Base-by-base conservation (phyloP, 2,888 invertebrate species). In the Dynastes tityus region DNA sequence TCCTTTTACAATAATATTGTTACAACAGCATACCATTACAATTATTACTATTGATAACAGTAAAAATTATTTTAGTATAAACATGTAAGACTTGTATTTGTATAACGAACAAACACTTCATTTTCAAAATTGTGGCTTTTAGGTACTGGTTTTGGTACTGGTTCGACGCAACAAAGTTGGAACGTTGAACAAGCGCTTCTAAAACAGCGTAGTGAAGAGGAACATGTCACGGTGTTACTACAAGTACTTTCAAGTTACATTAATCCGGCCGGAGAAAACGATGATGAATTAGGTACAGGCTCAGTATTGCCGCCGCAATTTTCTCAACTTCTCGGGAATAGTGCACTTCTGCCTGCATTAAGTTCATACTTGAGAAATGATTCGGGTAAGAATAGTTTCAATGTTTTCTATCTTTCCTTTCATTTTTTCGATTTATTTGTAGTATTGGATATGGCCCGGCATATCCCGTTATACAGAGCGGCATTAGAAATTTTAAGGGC, bases 381-480 rank as follows among this genome's bases (percentile, higher is more conserved):
- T 89, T 98, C 98, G 16, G 93, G 94, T 94, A 85, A 83, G 51
- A 13, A 51, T 70, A 22, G 1, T 51, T n/a, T 68, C 2, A 51
- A 51, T 40, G 9, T 45, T 13, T 8, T 49, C 9, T 0, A 29
- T 13, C 11, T 11, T 11, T 71, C 16, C 2, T 71, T 1, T 70
- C 16, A 71, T 11, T 53, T 8, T 53, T 11, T 16, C 32, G 32
- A 5, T 37, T 37, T 37, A 37, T 16, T 58, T 58, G 3, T 87
- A 90, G 98, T 98, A 83, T 90, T 98, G 88, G 98, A 98, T 90
- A 97, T 98, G 95, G 97, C 98, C n/a, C 93, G 97, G 22, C 98
- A 98, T 90, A 97, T 98, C 89, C 97, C 97, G 37, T 91, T 98
- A 84, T 98, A 98, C 90, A 93, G 95, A 83, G 94, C 96, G 82